phyloP scores from a whole-genome alignment of 2,113 vertebrate species.

The Rhagologus leucostigma region DNA sequence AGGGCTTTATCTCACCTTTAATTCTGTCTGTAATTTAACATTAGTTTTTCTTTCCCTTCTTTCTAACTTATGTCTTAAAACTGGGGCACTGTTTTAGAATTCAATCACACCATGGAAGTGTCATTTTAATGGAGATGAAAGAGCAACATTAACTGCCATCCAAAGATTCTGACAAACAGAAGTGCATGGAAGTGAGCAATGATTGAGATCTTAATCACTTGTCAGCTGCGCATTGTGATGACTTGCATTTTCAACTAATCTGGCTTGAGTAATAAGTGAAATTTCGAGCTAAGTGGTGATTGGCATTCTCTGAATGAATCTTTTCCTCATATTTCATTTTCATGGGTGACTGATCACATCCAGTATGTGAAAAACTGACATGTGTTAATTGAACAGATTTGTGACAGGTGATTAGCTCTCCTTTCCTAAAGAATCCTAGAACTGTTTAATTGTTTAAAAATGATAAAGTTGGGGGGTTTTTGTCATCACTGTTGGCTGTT shows the following conservation, averaged over 20 bases:
- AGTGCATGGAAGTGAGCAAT: slow-evolving; percentile 10
- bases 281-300: slow-evolving; percentile 43
- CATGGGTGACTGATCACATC: slow-evolving; percentile 39
- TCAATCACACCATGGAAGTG: slow-evolving; percentile 13
- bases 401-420: slow-evolving; percentile 52
- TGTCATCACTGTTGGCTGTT: not conserved
- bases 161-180: slow-evolving; percentile 53
- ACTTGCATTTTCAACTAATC: slow-evolving; percentile 64
- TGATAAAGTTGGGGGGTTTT: not conserved
- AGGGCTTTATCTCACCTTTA: slow-evolving; percentile 23
- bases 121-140: slow-evolving; percentile 54
- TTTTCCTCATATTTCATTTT: slow-evolving; percentile 59
- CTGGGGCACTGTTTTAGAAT: not conserved
- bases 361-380: slow-evolving; percentile 41
- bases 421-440: not conserved
- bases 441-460: not conserved
- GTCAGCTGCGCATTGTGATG: slow-evolving; percentile 42
- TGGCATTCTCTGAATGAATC: slow-evolving; percentile 61
- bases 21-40: slow-evolving; percentile 7
- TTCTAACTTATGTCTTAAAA: slow-evolving; percentile 4
- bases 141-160: slow-evolving; percentile 46
- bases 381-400: slow-evolving; percentile 49
- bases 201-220: slow-evolving; percentile 64
- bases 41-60: slow-evolving; percentile 7
- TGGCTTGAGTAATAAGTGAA: slow-evolving; percentile 54